Evolutionary conservation across 1,140 invertebrate species (phyloP).

Genomic region (Eueides isabella): DNA sequence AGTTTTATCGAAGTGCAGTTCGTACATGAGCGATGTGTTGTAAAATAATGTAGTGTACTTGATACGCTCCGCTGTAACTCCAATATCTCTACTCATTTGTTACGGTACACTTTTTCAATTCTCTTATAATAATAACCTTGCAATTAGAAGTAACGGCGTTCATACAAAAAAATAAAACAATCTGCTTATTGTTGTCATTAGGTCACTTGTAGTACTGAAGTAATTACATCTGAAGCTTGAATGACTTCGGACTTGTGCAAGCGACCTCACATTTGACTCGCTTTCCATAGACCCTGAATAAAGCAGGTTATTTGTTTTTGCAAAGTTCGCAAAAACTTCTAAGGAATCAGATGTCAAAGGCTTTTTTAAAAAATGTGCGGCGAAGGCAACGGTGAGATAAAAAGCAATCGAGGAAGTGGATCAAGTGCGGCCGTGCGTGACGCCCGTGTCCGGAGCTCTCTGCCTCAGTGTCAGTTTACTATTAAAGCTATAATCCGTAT

Average conservation of each 20-base stretch:
- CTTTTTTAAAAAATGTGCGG: constrained; percentile 16
- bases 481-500: neutral
- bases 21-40: neutral
- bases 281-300: constrained; percentile 20
- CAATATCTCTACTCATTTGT: neutral
- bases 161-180: neutral
- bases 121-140: neutral
- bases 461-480: neutral
- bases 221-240: constrained; percentile 6
- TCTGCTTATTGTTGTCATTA: neutral
- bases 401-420: constrained; percentile 24
- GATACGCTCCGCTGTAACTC: no score
- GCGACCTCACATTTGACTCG: constrained; percentile 21
- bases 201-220: constrained; percentile 1
- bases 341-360: constrained; percentile 22
- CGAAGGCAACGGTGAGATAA: constrained; percentile 21
- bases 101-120: neutral
- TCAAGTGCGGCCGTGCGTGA: constrained; percentile 16
- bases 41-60: neutral
- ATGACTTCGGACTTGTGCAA: constrained; percentile 22
- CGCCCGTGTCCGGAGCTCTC: constrained; percentile 13
- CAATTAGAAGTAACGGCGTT: neutral
- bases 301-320: constrained; percentile 30
- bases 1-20: neutral
- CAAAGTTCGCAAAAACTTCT: constrained; percentile 11